Conservation (phyloP, 2,888 invertebrate genomes). For the Tenthredo scrophulariae region DNA sequence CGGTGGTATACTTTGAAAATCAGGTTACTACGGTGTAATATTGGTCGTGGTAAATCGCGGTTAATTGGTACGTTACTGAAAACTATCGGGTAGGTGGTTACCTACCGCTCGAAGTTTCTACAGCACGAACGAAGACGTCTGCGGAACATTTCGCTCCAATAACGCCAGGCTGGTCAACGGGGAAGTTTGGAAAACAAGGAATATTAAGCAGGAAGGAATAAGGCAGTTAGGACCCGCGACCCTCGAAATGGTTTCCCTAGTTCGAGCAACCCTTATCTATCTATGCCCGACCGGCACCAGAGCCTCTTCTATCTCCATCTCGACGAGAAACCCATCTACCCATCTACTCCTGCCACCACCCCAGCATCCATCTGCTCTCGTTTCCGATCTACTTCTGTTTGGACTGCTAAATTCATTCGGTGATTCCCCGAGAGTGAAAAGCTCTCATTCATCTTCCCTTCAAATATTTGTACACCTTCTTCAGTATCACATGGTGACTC, state of each 20-base stretch:
- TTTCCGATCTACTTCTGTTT: conserved; percentile 49
- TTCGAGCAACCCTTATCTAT: conserved; percentile 54
- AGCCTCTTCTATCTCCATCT: conserved; percentile 55
- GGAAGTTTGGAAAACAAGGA: conserved; percentile 49
- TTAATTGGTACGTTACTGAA: conserved; percentile 34
- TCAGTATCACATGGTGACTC: background rate
- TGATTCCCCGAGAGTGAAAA: background rate
- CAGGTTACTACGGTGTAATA: conserved; percentile 10
- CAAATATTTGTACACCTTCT: conserved; percentile 31
- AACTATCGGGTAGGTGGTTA: conserved; percentile 16
- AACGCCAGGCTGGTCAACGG: conserved; percentile 21
- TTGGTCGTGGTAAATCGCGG: background rate
- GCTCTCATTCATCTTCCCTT: conserved; percentile 2
- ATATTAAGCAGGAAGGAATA: conserved; percentile 56
- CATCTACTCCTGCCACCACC: background rate
- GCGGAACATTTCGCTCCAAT: background rate
- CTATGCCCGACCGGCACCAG: conserved; percentile 42
- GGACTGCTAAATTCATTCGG: conserved; percentile 63
- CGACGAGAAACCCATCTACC: conserved; percentile 36
- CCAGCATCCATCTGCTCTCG: conserved; percentile 4
- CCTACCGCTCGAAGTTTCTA: background rate
- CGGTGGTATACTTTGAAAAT: conserved; percentile 13
- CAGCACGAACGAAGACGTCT: conserved; percentile 16
- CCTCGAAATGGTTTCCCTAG: conserved; percentile 54
- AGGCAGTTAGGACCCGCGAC: conserved; percentile 52